Base-by-base conservation (phyloP, 2,888 invertebrate genomes). In the Patella pellucida region DNA sequence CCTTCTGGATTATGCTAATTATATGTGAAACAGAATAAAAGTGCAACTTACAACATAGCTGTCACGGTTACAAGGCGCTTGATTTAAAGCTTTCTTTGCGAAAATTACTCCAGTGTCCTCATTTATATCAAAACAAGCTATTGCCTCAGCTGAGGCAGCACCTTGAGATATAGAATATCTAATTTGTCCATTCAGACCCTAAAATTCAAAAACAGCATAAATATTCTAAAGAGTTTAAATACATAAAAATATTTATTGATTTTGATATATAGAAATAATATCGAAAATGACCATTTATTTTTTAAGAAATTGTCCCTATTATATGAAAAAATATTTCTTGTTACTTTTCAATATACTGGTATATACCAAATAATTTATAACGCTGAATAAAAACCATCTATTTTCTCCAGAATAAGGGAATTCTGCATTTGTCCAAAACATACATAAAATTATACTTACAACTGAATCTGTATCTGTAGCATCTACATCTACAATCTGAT, bases 401-500 rank as follows among this genome's bases (percentile, higher is more conserved):
- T 9, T 41, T 41, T 41, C 41, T 41, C 7, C 0, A 41, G 9
- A 31, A 31, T 31, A 31, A 3, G 31, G 31, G 31, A 31, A 31
- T 31, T 31, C 62, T 56, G 62, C 62, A 56, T 56, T 19, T 56
- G 62, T 56, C 19, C 2, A 56, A 56, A 16, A 4, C 62, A n/a
- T 2, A 50, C 11, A 41, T 12, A 4, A 9, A 52, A n/a, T n/a
- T 16, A 11, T 2, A 80, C 84, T 81, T 73, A 86, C 86, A 79
- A 82, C 76, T 68, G 79, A 80, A 79, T 89, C 89, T 15, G 75
- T 71, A 78, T 89, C 89, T 9, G 79, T 76, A 9, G 88, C 89
- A 9, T 74, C 73, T 9, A 88, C 84, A 54, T 74, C 80, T 7
- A 84, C 67, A 67, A 88, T 76, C 1, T 75, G 70, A 12, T 78